Conservation (phyloP, 1,140 invertebrate genomes). For the Lasioglossum albipes region DNA sequence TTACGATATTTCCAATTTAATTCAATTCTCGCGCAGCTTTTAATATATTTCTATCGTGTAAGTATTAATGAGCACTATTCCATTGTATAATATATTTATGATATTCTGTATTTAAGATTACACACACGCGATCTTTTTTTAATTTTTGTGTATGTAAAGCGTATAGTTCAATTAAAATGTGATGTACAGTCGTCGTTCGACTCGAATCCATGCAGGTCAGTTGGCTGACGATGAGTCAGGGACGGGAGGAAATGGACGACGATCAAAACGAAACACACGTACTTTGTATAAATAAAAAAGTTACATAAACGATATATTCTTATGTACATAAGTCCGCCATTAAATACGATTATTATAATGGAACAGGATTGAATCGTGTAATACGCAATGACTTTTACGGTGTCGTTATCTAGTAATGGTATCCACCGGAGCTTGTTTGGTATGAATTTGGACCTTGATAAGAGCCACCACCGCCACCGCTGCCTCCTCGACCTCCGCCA, state of each 20-base stretch:
- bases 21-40: neutral
- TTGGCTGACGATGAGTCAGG: too few relatives aligned
- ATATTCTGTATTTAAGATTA: neutral
- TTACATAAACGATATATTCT: conserved; percentile 56
- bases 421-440: conserved; percentile 64
- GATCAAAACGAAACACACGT: conserved; percentile 32
- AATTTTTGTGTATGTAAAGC: neutral
- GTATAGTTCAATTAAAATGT: neutral
- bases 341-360: conserved; percentile 40
- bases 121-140: neutral
- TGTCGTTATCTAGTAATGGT: conserved; percentile 57
- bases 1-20: neutral
- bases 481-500: conserved; percentile 13
- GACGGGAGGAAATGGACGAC: neutral
- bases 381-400: conserved; percentile 47
- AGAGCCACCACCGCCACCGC: conserved; percentile 22
- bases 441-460: conserved; percentile 69
- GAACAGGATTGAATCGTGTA: conserved; percentile 35
- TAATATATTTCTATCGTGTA: neutral
- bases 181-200: neutral
- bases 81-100: neutral
- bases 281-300: conserved; percentile 57
- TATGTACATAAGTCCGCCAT: conserved; percentile 64
- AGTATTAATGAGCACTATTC: neutral
- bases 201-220: too few relatives aligned